Evolutionary conservation across 2,797 vertebrate species (phyloP).

Genomic region (Rousettus madagascariensis): DNA sequence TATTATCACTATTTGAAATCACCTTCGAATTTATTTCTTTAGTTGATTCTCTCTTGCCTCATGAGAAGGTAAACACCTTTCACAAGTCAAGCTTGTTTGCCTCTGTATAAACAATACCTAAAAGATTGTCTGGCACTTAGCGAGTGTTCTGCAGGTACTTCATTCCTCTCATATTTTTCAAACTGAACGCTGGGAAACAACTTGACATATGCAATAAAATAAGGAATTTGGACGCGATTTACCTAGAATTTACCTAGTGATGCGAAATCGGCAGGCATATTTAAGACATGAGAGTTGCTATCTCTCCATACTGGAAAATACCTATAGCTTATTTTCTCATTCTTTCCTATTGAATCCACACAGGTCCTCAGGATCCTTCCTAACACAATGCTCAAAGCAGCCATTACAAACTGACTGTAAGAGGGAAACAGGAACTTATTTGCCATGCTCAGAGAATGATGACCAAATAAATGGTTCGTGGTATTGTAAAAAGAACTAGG

Average conservation of each 20-base stretch:
- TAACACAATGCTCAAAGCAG: neutral
- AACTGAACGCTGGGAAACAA: neutral
- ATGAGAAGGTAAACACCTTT: neutral
- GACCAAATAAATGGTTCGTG: neutral
- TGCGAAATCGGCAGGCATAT: neutral
- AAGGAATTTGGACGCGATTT: neutral
- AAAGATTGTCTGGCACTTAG: neutral
- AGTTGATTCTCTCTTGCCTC: neutral
- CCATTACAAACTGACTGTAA: neutral
- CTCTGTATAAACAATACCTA: neutral
- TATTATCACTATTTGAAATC: neutral
- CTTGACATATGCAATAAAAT: neutral
- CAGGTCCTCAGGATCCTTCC: neutral
- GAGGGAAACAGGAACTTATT: neutral
- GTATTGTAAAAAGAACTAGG: conserved; percentile 3
- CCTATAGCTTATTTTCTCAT: neutral
- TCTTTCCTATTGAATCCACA: neutral
- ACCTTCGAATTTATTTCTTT: neutral
- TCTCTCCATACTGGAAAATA: neutral
- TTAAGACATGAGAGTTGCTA: no score
- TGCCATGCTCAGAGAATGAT: neutral
- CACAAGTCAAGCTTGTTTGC: neutral
- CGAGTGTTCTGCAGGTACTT: neutral
- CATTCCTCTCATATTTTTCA: neutral
- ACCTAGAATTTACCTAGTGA: neutral